Evolutionary conservation across 2,797 vertebrate species (phyloP), one percentile per base, ranked within the genome.

Genomic region (Sebastes trivittatus): DNA sequence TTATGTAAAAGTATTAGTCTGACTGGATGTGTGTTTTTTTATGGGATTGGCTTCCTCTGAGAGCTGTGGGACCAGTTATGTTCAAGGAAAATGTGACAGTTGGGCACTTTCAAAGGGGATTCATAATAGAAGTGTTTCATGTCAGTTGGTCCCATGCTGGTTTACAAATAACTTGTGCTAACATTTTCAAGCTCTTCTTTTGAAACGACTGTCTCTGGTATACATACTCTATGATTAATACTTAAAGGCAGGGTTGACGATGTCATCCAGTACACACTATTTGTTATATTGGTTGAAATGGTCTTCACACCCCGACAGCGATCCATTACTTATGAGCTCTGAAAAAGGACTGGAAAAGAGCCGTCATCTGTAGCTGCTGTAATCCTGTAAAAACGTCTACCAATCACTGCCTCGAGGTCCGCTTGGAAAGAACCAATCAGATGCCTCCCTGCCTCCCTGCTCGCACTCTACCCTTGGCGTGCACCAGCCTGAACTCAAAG

Each of bases 81-180:
- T 86, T 84, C 54, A 65, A 62, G 60, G 67, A 79, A 86, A 87
- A 86, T 87, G 67, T 86, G 65, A 85, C 78, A 82, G 79, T 80
- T 81, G 79, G 82, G 56, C 61, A 77, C 71, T 80, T 82, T 75
- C 55, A 78, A 77, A 79, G 22, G 42, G 75, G 76, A 83, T 75
- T 75, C 68, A 75, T 76, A 86, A 90, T 84, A 75, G 49, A 71
- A 80, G 70, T 81, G 80, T 87, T 90, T 90, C 71, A 68, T 83
- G 77, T 79, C 62, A 83, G 66, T 67, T 81, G 83, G 69, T 91
- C 82, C 85, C 80, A 83, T 66, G 63, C 81, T 87, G 87, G 60
- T 82, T 91, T 79, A 83, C 77, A 84, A 86, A 81, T 86, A 75
- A 87, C 77, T 87, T 69, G 65, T 73, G 46, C 56, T 77, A 29